A percentile compares a stretch with the other conserved stretches of the same genome.
Conservation (phyloP, 2,888 invertebrate species). For the Agrypnus murinus region DNA sequence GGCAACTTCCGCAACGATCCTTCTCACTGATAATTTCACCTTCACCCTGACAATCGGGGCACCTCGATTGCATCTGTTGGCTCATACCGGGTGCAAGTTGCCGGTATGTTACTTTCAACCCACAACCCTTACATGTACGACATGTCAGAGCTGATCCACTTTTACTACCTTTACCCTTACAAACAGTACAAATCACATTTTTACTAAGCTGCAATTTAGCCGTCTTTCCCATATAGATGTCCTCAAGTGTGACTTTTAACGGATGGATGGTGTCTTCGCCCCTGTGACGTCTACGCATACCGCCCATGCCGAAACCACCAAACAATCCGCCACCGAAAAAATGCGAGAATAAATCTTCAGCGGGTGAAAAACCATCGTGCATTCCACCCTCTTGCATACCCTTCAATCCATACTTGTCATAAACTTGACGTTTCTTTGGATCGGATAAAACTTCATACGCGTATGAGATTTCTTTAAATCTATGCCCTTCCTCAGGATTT, state of each 20-base stretch:
- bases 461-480: conserved; percentile 96
- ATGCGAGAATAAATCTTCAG: conserved; percentile 81
- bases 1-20: conserved; percentile 88
- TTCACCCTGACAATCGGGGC: conserved; percentile 78
- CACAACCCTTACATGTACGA: conserved; percentile 84
- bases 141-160: conserved; percentile 81
- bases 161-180: conserved; percentile 86
- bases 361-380: conserved; percentile 73
- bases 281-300: conserved; percentile 74
- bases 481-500: conserved; percentile 92
- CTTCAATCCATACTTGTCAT: conserved; percentile 91
- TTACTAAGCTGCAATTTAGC: conserved; percentile 87
- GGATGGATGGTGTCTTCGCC: conserved; percentile 91
- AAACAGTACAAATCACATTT: conserved; percentile 85
- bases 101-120: conserved; percentile 82
- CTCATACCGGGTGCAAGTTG: conserved; percentile 81
- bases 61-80: conserved; percentile 77
- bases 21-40: conserved; percentile 87
- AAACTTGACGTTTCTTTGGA: conserved; percentile 87
- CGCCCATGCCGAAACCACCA: conserved; percentile 72
- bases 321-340: conserved; percentile 82
- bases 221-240: conserved; percentile 92
- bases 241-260: conserved; percentile 90
- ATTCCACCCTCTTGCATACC: conserved; percentile 87
- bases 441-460: conserved; percentile 96